A percentile compares a stretch with the other conserved stretches of the same genome.
phyloP scores from a whole-genome alignment of 2,113 vertebrate species.

The Solea solea region DNA sequence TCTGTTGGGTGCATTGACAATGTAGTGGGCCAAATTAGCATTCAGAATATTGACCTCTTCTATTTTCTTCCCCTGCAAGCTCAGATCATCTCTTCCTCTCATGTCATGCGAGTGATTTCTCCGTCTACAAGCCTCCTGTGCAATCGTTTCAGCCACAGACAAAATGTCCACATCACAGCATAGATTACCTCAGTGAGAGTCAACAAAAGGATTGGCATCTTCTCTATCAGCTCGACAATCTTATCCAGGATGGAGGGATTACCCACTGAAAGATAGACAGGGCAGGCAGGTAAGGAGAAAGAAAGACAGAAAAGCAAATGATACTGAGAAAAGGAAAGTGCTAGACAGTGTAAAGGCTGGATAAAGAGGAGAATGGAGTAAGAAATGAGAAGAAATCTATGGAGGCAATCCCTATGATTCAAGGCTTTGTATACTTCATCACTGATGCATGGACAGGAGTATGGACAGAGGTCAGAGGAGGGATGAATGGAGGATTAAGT shows the following conservation, averaged over 20 bases:
- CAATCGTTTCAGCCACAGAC: conserved; percentile 6
- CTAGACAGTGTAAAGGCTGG: conserved; percentile 16
- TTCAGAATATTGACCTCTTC: no score
- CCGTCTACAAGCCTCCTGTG: not conserved
- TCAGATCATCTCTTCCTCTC: no score
- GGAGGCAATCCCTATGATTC: conserved; percentile 54
- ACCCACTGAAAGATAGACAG: conserved; percentile 19
- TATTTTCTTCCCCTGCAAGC: no score
- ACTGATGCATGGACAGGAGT: conserved; percentile 32
- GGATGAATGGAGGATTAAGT: conserved; percentile 47
- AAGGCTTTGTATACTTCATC: conserved; percentile 48
- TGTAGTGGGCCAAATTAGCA: no score
- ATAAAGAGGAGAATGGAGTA: conserved; percentile 25
- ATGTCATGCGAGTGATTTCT: no score
- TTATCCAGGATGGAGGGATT: conserved; percentile 22
- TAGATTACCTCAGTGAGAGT: conserved; percentile 24
- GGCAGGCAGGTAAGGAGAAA: conserved; percentile 7
- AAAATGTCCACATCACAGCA: conserved; percentile 29
- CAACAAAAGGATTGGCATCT: conserved; percentile 34
- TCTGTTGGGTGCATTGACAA: no score
- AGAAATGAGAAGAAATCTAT: not conserved
- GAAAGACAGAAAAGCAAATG: conserved; percentile 1
- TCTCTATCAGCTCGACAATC: conserved; percentile 19
- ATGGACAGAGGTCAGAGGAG: conserved; percentile 52
- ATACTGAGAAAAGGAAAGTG: not conserved